A percentile compares a stretch with the other conserved stretches of the same genome.
Evolutionary conservation across 2,888 invertebrate species (phyloP).

Genomic region (Selenia dentaria): DNA sequence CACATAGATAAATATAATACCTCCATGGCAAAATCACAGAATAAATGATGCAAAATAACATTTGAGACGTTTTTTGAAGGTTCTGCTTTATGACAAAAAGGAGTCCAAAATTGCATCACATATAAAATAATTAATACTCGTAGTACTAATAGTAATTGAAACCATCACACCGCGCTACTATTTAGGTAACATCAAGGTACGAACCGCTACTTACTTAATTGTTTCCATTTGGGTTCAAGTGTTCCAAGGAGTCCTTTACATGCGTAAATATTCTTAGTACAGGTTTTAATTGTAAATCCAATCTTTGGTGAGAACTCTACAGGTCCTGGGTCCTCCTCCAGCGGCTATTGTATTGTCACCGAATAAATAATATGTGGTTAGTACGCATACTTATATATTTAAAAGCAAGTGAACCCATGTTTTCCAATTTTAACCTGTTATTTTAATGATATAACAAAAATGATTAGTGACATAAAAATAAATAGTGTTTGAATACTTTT

Average conservation of each 20-base stretch:
- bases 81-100: too few species aligned
- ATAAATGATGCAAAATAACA: too few species aligned
- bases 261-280: constrained; percentile 52
- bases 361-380: constrained; percentile 72
- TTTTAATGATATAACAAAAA: not conserved
- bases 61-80: too few species aligned
- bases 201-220: constrained; percentile 57
- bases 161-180: constrained; percentile 77
- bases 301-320: constrained; percentile 71
- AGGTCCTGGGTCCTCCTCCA: constrained; percentile 67
- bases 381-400: constrained; percentile 47
- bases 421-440: constrained; percentile 55
- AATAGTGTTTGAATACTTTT: not conserved
- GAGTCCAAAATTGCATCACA: too few species aligned
- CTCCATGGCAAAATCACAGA: too few species aligned
- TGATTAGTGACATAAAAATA: not conserved
- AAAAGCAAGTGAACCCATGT: constrained; percentile 38
- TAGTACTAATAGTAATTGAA: constrained; percentile 52
- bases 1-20: too few species aligned
- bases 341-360: constrained; percentile 67
- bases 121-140: constrained; percentile 39
- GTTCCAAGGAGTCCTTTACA: constrained; percentile 57
- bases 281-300: constrained; percentile 67
- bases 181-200: constrained; percentile 67
- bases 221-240: constrained; percentile 29